Conservation (phyloP, 2,113 vertebrate species). For the Peucedramus taeniatus region DNA sequence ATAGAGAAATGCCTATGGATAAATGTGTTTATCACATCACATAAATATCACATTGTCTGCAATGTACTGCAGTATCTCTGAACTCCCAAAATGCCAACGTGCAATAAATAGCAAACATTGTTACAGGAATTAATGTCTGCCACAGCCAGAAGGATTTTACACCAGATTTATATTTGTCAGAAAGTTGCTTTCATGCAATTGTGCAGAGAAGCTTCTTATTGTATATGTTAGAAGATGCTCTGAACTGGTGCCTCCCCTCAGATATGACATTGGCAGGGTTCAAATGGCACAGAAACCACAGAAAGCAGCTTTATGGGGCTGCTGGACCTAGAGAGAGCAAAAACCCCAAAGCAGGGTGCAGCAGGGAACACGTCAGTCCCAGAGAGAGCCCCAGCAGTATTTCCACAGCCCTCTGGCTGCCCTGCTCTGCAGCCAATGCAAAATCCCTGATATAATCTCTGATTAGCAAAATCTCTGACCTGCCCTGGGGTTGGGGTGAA, state of each 20-base stretch:
- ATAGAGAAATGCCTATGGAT: background rate
- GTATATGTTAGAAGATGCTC: background rate
- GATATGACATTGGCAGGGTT: background rate
- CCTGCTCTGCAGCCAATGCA: background rate
- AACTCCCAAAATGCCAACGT: constrained; percentile 6
- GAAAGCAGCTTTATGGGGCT: background rate
- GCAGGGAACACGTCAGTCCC: accelerated
- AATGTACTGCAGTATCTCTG: background rate
- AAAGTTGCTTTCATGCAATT: background rate
- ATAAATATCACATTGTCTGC: background rate
- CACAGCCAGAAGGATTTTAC: constrained; percentile 19
- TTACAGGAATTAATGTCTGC: background rate
- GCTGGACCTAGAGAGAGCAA: background rate
- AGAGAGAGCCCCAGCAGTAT: background rate
- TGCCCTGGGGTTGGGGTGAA: background rate
- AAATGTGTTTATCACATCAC: background rate
- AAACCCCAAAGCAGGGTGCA: accelerated
- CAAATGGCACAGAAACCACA: background rate
- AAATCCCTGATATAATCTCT: background rate
- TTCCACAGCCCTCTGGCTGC: background rate
- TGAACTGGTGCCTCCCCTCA: background rate
- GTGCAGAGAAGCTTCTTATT: background rate
- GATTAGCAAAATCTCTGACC: background rate
- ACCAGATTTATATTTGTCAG: background rate
- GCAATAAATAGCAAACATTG: constrained; percentile 1